Conservation (phyloP, 1,140 invertebrate species). For the Drosophila elegans region DNA sequence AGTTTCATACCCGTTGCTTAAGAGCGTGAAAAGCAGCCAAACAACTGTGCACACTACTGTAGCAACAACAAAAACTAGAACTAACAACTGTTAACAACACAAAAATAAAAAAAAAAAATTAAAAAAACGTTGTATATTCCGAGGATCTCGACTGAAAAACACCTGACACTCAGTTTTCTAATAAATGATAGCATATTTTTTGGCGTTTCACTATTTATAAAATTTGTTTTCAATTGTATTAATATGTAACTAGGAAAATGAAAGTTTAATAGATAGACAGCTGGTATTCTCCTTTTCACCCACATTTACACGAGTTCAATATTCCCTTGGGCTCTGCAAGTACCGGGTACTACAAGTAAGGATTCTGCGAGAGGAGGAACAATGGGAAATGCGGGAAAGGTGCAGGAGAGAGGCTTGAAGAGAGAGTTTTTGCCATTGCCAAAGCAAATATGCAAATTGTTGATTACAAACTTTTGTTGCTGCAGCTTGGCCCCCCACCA, state of each 20-base stretch:
- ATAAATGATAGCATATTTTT: constrained; percentile 2
- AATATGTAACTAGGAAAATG: too few relatives aligned
- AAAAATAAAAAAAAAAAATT: constrained; percentile 22
- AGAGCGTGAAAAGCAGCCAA: constrained; percentile 70
- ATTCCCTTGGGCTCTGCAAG: neutral
- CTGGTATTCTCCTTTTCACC: too few relatives aligned
- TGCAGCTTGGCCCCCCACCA: constrained; percentile 12
- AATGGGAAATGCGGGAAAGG: constrained; percentile 65
- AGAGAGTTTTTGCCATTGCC: constrained; percentile 68
- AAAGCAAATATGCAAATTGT: constrained; percentile 84
- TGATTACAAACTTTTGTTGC: constrained; percentile 80
- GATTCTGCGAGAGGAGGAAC: constrained; percentile 40
- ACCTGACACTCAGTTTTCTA: neutral
- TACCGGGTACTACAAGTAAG: constrained; percentile 28
- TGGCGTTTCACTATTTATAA: neutral
- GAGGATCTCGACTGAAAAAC: neutral
- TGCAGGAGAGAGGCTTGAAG: constrained; percentile 57
- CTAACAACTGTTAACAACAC: constrained; percentile 57
- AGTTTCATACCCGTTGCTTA: constrained; percentile 77
- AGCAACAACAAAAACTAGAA: constrained; percentile 55
- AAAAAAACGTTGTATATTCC: neutral
- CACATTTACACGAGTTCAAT: too few relatives aligned
- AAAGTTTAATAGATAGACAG: too few relatives aligned
- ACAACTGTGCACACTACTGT: constrained; percentile 45
- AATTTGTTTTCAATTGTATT: neutral